A percentile compares a stretch with the other conserved stretches of the same genome.
These are phyloP conservation scores for Drosophila lacicola DNA, from an alignment of 2,888 invertebrate genomes.

Conservation along the genomic window DNA sequence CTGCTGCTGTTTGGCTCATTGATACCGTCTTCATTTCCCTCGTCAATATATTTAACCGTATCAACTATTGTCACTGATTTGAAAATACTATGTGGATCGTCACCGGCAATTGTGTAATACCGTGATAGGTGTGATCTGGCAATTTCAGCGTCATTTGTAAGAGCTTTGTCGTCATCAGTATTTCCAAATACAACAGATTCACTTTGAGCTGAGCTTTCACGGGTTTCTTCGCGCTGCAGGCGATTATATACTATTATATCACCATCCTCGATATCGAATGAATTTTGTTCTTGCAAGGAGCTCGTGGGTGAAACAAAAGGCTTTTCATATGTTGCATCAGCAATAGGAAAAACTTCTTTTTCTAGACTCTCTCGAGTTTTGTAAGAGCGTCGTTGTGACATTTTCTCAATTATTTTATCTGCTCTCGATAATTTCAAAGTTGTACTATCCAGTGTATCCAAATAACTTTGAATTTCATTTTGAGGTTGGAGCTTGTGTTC, in stretches of 20 bases:
- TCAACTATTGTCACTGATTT: slow-evolving; percentile 76
- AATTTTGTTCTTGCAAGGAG: slow-evolving; percentile 59
- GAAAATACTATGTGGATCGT: slow-evolving; percentile 59
- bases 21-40: slow-evolving; percentile 33
- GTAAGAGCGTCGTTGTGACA: slow-evolving; percentile 71
- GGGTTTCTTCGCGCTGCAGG: slow-evolving; percentile 67
- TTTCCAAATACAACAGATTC: slow-evolving; percentile 75
- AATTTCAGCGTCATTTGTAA: slow-evolving; percentile 39
- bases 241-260: slow-evolving; percentile 71
- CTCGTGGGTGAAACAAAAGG: slow-evolving; percentile 66
- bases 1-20: slow-evolving; percentile 39
- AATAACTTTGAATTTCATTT: slow-evolving; percentile 2
- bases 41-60: slow-evolving; percentile 56
- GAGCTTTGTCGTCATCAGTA: slow-evolving; percentile 19
- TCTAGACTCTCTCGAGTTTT: slow-evolving; percentile 47
- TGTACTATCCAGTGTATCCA: slow-evolving; percentile 49
- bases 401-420: slow-evolving; percentile 75
- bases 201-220: slow-evolving; percentile 79
- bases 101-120: slow-evolving; percentile 70
- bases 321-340: slow-evolving; percentile 67
- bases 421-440: slow-evolving; percentile 73
- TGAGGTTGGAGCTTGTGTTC: neutral
- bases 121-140: slow-evolving; percentile 60
- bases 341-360: slow-evolving; percentile 10
- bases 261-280: slow-evolving; percentile 71